phyloP scores from a whole-genome alignment of 2,113 vertebrate genomes.

The Coreoperca whiteheadi region DNA sequence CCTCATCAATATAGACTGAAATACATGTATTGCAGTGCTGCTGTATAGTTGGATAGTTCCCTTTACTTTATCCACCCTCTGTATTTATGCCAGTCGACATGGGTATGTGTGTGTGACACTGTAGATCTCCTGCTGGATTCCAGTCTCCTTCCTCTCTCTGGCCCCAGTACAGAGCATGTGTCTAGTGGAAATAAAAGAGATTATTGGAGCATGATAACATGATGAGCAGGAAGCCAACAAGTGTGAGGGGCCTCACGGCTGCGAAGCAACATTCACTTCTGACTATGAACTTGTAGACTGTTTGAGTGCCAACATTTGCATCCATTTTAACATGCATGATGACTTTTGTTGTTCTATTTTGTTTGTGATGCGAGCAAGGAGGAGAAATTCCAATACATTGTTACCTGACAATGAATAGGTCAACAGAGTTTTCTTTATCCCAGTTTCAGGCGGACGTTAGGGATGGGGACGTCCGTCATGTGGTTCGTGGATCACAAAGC shows the following conservation, averaged over 20 bases:
- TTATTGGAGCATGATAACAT: constrained; percentile 80
- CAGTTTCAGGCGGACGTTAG: neutral
- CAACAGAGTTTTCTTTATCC: neutral
- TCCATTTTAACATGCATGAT: neutral
- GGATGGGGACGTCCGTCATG: neutral
- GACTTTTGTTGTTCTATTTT: neutral
- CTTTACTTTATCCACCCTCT: neutral
- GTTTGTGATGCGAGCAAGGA: constrained; percentile 1
- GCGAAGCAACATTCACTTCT: neutral
- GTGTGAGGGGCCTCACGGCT: constrained; percentile 34
- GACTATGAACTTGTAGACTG: neutral
- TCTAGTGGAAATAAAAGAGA: constrained; percentile 61
- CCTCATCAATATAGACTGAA: neutral
- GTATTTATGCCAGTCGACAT: neutral
- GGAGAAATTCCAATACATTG: neutral
- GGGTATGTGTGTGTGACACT: neutral
- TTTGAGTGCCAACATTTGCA: neutral
- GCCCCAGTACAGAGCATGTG: constrained; percentile 56
- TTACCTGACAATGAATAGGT: neutral
- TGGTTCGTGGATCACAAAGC: neutral
- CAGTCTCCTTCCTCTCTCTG: constrained; percentile 33
- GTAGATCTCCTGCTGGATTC: constrained; percentile 15
- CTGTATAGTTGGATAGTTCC: neutral
- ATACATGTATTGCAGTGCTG: neutral
- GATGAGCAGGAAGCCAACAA: constrained; percentile 46